Evolutionary conservation across 2,113 vertebrate genomes (phyloP), one percentile per base, ranked within the genome.

Genomic region (Conger conger): DNA sequence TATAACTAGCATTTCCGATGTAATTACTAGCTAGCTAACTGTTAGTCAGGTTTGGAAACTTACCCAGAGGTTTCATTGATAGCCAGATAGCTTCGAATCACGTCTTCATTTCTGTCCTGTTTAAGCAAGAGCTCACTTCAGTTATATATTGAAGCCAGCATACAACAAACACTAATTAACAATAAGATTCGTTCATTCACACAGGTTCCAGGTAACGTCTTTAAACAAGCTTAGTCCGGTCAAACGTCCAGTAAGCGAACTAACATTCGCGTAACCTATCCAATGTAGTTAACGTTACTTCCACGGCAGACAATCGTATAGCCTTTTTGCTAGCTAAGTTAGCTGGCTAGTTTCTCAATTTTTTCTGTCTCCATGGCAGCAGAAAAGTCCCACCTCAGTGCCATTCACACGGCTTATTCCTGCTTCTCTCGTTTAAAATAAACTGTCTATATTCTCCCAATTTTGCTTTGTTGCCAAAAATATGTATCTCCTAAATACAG

Each of bases 321-420:
- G 18, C 27, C 27, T 63, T 63, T 20, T 23, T 5, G 57, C 57
- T 63, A 50, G 57, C 54, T 57, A n/a, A n/a, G n/a, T n/a, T 16
- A 68, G 60, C 27, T 33, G 4, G 68, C 68, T n/a, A 30, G 68
- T 73, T 73, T 9, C n/a, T 73, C 4, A 73, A 33, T 33, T 73
- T 4, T 73, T 27, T 33, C 9, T 73, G 68, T 73, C 27, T 73
- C 68, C 68, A 73, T 73, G 68, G 68, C 68, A 73, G 68, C 68
- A 4, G 63, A 73, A 73, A 73, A 73, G 68, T 73, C 68, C 68
- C 68, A 73, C 68, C 68, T 73, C 68, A 3, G 68, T 73, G 68
- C 13, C 68, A 73, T 73, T 73, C 68, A 73, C 68, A 27, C 11
- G 7, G 68, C 5, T 33, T 73, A 73, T 0, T 2, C n/a, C 27